Evolutionary conservation across 2,113 vertebrate species (phyloP).

Genomic region (Megalops atlanticus): DNA sequence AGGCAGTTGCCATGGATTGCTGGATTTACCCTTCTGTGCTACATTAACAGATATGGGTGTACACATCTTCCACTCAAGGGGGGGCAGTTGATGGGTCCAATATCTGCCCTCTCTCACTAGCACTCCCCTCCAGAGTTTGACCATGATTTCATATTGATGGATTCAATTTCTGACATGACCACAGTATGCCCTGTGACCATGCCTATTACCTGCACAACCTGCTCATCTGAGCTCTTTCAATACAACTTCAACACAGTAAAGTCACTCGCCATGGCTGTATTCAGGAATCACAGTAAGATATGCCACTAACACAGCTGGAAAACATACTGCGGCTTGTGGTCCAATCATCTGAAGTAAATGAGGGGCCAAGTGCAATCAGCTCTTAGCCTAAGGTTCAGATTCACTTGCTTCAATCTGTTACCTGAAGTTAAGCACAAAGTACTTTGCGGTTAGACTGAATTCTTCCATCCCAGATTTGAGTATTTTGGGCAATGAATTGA

Average conservation of each 20-base stretch:
- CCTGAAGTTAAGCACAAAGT: too few relatives aligned
- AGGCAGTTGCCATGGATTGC: not conserved
- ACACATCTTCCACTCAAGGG: not conserved
- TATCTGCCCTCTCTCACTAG: not conserved
- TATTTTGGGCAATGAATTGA: too few relatives aligned
- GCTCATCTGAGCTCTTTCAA: not conserved
- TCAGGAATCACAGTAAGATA: not conserved
- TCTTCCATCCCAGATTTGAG: too few relatives aligned
- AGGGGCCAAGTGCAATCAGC: not conserved
- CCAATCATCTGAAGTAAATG: not conserved
- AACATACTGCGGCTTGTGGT: not conserved
- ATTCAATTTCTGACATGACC: not conserved
- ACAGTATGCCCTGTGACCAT: not conserved
- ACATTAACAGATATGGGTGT: not conserved
- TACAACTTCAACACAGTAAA: not conserved
- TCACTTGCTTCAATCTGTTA: not conserved
- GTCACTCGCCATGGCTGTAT: not conserved
- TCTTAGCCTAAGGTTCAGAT: not conserved
- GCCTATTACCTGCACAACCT: not conserved
- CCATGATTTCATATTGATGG: not conserved
- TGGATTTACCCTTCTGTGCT: not conserved
- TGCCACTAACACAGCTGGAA: not conserved
- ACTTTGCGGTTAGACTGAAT: too few relatives aligned
- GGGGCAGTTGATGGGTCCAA: not conserved
- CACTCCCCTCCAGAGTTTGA: not conserved